Percentiles rank a stretch among this genome's conserved stretches.
Conservation (phyloP, 2,888 invertebrate genomes). For the Pterostichus madidus region DNA sequence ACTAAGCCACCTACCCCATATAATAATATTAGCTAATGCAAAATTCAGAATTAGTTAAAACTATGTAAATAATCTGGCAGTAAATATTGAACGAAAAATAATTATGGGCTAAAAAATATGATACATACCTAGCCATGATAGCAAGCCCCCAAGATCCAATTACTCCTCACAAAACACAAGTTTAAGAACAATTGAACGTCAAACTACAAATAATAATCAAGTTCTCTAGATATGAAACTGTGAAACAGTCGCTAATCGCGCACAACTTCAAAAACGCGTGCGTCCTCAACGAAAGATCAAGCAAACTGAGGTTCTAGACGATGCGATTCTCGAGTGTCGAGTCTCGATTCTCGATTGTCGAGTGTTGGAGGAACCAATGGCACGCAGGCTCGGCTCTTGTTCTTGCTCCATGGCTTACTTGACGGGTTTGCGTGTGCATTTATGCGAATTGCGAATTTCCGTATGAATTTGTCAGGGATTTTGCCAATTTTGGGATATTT, state of each 20-base stretch:
- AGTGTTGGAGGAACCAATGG: constrained; percentile 38
- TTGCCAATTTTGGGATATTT: too few relatives aligned
- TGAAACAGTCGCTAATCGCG: neutral
- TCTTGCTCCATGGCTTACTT: neutral
- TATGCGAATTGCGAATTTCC: neutral
- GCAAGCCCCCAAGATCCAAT: too few relatives aligned
- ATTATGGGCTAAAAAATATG: too few relatives aligned
- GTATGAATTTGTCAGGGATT: too few relatives aligned
- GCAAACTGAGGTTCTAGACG: constrained; percentile 4
- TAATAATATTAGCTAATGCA: too few relatives aligned
- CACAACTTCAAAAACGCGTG: neutral
- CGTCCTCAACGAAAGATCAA: constrained; percentile 1
- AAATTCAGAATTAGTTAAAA: too few relatives aligned
- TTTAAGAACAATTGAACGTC: too few relatives aligned
- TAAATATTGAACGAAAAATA: too few relatives aligned
- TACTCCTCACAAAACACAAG: neutral
- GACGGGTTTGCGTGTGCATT: neutral
- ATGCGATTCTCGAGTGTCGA: constrained; percentile 13
- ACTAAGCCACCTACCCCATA: too few relatives aligned
- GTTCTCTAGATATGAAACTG: neutral
- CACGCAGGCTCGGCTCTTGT: neutral
- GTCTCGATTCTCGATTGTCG: neutral
- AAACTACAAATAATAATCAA: neutral
- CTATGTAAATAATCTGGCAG: too few relatives aligned
- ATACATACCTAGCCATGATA: too few relatives aligned